These are phyloP conservation scores for Rhadinocentrus ornatus DNA, from an alignment of 2,797 vertebrate genomes.

Conservation along the genomic window DNA sequence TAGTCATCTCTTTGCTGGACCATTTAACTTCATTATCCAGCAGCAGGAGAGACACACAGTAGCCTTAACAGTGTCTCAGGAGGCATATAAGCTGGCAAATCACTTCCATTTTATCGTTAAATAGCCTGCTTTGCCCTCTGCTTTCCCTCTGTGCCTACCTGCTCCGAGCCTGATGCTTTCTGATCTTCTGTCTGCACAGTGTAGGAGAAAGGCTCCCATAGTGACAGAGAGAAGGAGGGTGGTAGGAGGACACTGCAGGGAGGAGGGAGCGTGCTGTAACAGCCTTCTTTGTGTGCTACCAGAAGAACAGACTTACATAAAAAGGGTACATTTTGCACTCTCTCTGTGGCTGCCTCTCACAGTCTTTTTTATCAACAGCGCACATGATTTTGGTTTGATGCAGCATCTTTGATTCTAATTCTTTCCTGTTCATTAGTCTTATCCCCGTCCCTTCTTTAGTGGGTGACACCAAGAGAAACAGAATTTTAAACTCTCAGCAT, in stretches of 20 bases:
- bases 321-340: slow-evolving; percentile 46
- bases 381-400: slow-evolving; percentile 41
- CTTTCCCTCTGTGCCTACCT: slow-evolving; percentile 32
- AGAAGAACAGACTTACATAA: slow-evolving; percentile 46
- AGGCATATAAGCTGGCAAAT: slow-evolving; percentile 38
- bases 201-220: slow-evolving; percentile 10
- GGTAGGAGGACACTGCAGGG: slow-evolving; percentile 13
- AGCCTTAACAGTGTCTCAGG: slow-evolving; percentile 33
- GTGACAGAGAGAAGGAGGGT: neutral
- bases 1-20: slow-evolving; percentile 16
- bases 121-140: slow-evolving; percentile 38
- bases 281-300: slow-evolving; percentile 36
- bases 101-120: slow-evolving; percentile 36
- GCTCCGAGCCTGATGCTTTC: slow-evolving; percentile 18
- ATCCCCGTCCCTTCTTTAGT: slow-evolving; percentile 19
- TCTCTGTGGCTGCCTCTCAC: slow-evolving; percentile 26
- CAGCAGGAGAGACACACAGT: slow-evolving; percentile 25
- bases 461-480: slow-evolving; percentile 30
- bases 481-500: slow-evolving; percentile 22
- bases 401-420: slow-evolving; percentile 24
- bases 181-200: slow-evolving; percentile 23
- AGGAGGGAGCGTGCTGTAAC: slow-evolving; percentile 29
- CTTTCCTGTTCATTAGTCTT: slow-evolving; percentile 28
- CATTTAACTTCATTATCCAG: slow-evolving; percentile 54
- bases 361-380: slow-evolving; percentile 56